Conservation (phyloP, 2,113 vertebrate species). For the Potamarius usumacintae region DNA sequence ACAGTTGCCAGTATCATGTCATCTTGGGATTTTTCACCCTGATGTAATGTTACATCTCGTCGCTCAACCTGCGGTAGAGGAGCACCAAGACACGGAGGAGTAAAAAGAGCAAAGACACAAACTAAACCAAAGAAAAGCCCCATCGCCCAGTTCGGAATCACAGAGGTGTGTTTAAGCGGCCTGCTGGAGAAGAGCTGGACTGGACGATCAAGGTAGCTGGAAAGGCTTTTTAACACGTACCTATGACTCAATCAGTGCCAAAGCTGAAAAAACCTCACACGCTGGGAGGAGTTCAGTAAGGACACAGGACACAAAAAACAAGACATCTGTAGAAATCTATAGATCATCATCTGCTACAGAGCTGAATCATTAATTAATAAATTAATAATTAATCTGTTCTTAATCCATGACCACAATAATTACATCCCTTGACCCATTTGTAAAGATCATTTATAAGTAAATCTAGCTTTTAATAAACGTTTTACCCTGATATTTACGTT, state of each 20-base stretch:
- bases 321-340: constrained; percentile 32
- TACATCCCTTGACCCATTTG: background rate
- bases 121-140: constrained; percentile 40
- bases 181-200: constrained; percentile 46
- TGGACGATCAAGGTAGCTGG: constrained; percentile 65
- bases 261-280: constrained; percentile 68
- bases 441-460: background rate
- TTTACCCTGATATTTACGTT: background rate
- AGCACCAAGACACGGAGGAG: constrained; percentile 55
- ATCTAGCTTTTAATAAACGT: background rate
- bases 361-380: background rate
- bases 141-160: constrained; percentile 29
- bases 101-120: constrained; percentile 57
- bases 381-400: background rate
- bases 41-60: constrained; percentile 45
- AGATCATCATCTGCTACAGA: background rate
- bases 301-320: constrained; percentile 45
- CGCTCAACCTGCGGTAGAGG: constrained; percentile 54
- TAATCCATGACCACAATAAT: background rate
- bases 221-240: constrained; percentile 71
- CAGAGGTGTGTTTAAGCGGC: constrained; percentile 42
- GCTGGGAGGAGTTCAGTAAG: constrained; percentile 71
- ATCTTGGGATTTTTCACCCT: constrained; percentile 50
- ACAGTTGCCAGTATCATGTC: constrained; percentile 72
- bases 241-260: constrained; percentile 71